Evolutionary conservation across 2,113 vertebrate genomes (phyloP), one percentile per base, ranked within the genome.

Genomic region (Apodemus sylvaticus): DNA sequence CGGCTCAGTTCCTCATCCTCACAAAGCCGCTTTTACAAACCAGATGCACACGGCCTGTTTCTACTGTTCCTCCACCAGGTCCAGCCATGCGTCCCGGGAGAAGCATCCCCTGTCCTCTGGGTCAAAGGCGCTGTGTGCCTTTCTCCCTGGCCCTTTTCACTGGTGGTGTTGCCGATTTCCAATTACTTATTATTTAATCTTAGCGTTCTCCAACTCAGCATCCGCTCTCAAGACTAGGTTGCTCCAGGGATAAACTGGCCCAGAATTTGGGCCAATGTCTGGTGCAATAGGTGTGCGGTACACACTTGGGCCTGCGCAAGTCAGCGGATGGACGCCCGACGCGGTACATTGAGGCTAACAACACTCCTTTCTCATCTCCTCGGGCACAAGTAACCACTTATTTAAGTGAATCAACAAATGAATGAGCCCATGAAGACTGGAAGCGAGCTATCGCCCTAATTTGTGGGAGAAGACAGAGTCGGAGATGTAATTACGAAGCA

Each of bases 401-500:
- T 86, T 79, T 17, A 66, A 66, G 60, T 7, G 31, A 95, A 64
- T 51, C 26, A 55, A 81, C 60, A 62, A 51, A 64, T 73, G 89
- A 76, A 81, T 8, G 58, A 83, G 79, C n/a, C 31, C 5, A 5
- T 26, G 71, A 81, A 34, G 78, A 20, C 92, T 83, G 83, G 93
- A 62, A 45, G 26, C n/a, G 29, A 55, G 60, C 83, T 39, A 4
- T 2, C 29, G 48, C 68, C 70, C 60, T 91, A 62, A 94, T 89
- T 51, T 70, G 73, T 89, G 83, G 91, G 87, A 96, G 93, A 95
- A 90, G 89, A 83, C 86, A 87, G 78, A 62, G 58, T 90, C 82
- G 36, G 86, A 97, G 94, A 83, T 11, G 34, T 14, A 86, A 93
- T 91, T 83, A 86, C 58, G 55, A 39, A 86, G 58, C 94, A 77